Evolutionary conservation across 2,888 invertebrate species (phyloP).

Genomic region (Drosophila monieri): DNA sequence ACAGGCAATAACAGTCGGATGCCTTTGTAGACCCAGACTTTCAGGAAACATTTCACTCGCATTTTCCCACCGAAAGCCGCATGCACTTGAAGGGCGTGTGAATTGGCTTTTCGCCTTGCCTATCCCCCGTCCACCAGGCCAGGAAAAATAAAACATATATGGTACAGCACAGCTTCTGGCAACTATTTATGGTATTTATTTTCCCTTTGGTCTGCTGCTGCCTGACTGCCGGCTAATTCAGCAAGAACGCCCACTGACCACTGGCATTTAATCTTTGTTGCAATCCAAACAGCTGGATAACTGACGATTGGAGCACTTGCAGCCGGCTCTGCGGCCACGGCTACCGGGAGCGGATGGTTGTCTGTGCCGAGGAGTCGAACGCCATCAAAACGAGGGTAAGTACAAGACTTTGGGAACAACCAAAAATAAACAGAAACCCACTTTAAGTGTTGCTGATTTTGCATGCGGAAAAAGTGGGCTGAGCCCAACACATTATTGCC

Average conservation of each 20-base stretch:
- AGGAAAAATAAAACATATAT: constrained; percentile 2
- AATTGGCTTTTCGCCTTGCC: constrained; percentile 4
- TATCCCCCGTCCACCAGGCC: constrained; percentile 11
- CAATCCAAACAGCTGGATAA: constrained; percentile 89
- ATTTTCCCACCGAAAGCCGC: constrained; percentile 24
- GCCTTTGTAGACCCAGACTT: constrained; percentile 3
- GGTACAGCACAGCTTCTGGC: constrained; percentile 32
- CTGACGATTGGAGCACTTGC: constrained; percentile 95
- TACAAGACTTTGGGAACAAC: constrained; percentile 26
- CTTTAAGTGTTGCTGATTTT: constrained; percentile 64
- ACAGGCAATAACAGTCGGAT: constrained; percentile 23
- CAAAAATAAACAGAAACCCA: constrained; percentile 28
- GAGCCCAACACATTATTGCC: constrained; percentile 53
- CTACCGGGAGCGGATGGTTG: constrained; percentile 90
- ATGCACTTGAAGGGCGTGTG: constrained; percentile 57
- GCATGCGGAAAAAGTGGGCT: constrained; percentile 44
- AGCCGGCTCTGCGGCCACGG: constrained; percentile 95
- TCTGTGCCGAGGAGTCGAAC: constrained; percentile 93
- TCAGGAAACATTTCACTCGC: neutral
- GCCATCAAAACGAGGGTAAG: constrained; percentile 90
- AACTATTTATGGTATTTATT: constrained; percentile 54
- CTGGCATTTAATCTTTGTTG: constrained; percentile 29
- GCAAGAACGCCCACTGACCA: constrained; percentile 23
- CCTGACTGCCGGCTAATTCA: constrained; percentile 45
- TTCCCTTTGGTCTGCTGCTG: neutral